A percentile compares a stretch with the other conserved stretches of the same genome.
Conservation (phyloP, 2,113 vertebrate species). For the Chloebia gouldiae region DNA sequence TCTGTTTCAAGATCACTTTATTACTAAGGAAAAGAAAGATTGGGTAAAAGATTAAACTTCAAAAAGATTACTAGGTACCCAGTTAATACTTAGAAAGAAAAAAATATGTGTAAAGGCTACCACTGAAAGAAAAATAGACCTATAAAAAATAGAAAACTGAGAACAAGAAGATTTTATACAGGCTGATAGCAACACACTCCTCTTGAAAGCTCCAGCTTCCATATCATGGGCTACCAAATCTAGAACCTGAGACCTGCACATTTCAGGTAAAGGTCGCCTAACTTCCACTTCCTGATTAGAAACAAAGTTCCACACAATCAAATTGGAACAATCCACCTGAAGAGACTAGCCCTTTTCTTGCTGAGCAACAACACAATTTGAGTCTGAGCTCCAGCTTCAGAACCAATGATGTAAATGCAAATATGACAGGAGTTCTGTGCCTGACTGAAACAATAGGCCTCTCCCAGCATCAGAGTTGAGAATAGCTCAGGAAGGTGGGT, state of each 20-base stretch:
- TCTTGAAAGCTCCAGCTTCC: neutral
- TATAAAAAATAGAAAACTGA: neutral
- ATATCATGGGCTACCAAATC: neutral
- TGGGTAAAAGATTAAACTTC: too few species aligned
- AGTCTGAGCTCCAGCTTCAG: neutral
- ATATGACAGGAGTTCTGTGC: neutral
- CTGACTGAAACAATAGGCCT: neutral
- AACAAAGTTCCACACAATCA: neutral
- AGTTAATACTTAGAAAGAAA: neutral
- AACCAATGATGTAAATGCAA: neutral
- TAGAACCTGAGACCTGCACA: neutral
- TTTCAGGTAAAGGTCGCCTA: neutral
- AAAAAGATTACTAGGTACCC: neutral
- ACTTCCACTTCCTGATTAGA: neutral
- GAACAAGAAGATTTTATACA: neutral
- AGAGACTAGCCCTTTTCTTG: neutral
- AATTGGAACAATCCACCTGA: neutral
- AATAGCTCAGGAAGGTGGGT: neutral
- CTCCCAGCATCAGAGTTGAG: neutral
- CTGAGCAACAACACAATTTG: neutral
- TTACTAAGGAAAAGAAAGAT: too few species aligned
- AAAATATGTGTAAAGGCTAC: neutral
- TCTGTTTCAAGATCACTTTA: neutral
- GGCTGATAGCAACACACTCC: neutral
- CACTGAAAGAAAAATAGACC: neutral